Percentiles rank a stretch among this genome's conserved stretches.
phyloP scores from a whole-genome alignment of 2,888 invertebrate genomes.

The Muschampia staudingeri region DNA sequence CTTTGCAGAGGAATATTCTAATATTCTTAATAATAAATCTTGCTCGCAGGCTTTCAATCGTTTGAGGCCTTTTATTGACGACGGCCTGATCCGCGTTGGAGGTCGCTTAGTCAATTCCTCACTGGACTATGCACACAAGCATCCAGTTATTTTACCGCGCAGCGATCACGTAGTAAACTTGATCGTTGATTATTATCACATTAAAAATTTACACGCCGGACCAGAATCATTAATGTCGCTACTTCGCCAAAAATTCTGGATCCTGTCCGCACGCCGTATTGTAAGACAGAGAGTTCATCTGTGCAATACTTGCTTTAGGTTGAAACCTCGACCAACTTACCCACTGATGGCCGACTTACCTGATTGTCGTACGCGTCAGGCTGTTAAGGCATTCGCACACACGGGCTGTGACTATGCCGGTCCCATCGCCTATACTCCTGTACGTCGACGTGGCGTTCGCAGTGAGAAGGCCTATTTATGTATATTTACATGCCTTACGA shows the following conservation, averaged over 20 bases:
- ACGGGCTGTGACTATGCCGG: constrained; percentile 55
- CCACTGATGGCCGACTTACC: constrained; percentile 50
- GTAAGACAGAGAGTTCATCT: constrained; percentile 34
- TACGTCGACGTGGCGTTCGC: constrained; percentile 40
- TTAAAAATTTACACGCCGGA: constrained; percentile 50
- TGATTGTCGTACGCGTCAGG: constrained; percentile 34
- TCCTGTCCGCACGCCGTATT: constrained; percentile 46
- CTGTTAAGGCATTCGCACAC: constrained; percentile 50
- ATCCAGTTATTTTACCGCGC: constrained; percentile 27
- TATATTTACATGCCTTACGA: constrained; percentile 52
- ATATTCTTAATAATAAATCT: constrained; percentile 30
- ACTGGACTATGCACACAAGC: constrained; percentile 33
- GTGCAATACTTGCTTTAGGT: constrained; percentile 42
- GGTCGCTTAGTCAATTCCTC: constrained; percentile 26
- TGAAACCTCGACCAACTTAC: constrained; percentile 44
- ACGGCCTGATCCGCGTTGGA: constrained; percentile 34
- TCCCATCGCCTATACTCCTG: constrained; percentile 46
- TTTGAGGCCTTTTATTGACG: constrained; percentile 32
- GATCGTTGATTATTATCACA: constrained; percentile 51
- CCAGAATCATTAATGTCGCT: constrained; percentile 52
- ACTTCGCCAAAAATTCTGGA: constrained; percentile 49
- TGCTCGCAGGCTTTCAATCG: constrained; percentile 29
- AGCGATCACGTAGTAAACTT: constrained; percentile 37
- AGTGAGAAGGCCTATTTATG: constrained; percentile 50
- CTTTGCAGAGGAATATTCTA: constrained; percentile 33